Evolutionary conservation across 2,113 vertebrate species (phyloP).

Genomic region (Leptobrachium ailaonicum): DNA sequence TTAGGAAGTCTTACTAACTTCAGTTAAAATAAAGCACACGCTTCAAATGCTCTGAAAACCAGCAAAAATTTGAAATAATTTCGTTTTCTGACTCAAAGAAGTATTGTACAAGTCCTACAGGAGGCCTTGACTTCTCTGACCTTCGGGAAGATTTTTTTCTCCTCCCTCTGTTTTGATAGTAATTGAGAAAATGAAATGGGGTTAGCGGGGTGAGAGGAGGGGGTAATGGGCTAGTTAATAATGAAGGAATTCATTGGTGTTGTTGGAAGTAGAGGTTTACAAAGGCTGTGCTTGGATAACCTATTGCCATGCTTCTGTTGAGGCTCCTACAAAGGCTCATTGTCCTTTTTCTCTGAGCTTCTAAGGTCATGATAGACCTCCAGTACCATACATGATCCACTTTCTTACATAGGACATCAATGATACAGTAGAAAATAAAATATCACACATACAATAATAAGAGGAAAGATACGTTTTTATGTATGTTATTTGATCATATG

Average conservation of each 20-base stretch:
- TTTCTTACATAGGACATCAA: neutral
- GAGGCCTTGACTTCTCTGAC: conserved; percentile 42
- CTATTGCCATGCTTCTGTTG: conserved; percentile 46
- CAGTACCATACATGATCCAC: neutral
- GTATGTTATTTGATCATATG: no score
- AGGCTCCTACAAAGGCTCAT: conserved; percentile 41
- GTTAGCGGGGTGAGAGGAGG: neutral
- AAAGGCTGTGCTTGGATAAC: conserved; percentile 32
- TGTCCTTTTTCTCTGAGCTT: conserved; percentile 15
- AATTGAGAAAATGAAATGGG: conserved; percentile 35
- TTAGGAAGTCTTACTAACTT: neutral
- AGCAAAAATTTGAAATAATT: conserved; percentile 26
- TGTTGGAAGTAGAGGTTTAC: conserved; percentile 27
- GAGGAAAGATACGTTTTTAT: no score
- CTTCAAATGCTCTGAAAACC: conserved; percentile 13
- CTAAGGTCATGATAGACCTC: conserved; percentile 1
- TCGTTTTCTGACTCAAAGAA: conserved; percentile 41
- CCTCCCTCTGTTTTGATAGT: conserved; percentile 45
- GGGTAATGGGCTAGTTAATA: conserved; percentile 27
- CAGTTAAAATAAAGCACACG: conserved; percentile 3
- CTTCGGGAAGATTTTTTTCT: conserved; percentile 41
- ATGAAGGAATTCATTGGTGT: conserved; percentile 39
- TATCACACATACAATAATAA: no score
- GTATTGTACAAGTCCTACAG: conserved; percentile 40
- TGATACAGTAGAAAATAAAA: neutral